phyloP scores from a whole-genome alignment of 2,113 vertebrate species.

The Pangasianodon hypophthalmus region DNA sequence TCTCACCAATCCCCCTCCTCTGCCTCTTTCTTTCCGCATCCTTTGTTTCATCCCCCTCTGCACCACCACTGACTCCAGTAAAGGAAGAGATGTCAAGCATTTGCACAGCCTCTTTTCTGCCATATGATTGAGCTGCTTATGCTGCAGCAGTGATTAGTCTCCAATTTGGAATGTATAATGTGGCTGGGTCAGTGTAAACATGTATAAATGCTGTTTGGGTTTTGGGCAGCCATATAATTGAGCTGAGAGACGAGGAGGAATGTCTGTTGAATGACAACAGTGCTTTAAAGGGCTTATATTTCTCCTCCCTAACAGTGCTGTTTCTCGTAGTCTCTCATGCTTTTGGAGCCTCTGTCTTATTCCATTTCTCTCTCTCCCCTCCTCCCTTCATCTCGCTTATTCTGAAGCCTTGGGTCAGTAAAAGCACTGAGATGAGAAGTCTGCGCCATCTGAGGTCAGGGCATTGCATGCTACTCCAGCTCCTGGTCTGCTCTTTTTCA shows the following conservation, averaged over 20 bases:
- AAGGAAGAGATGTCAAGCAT: not conserved
- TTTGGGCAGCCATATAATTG: constrained; percentile 40
- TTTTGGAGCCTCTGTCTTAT: not conserved
- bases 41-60: constrained; percentile 1
- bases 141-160: constrained; percentile 24
- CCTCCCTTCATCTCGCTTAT: not conserved
- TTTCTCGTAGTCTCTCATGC: not conserved
- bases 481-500: constrained; percentile 33
- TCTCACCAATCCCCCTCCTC: not conserved
- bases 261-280: constrained; percentile 19
- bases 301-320: not conserved
- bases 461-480: constrained; percentile 2
- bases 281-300: not conserved
- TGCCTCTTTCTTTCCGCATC: constrained; percentile 25
- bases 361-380: not conserved
- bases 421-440: not conserved
- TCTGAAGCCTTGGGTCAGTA: constrained; percentile 7
- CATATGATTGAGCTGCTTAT: constrained; percentile 35
- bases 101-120: not conserved
- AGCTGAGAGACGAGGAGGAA: not conserved
- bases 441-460: not conserved
- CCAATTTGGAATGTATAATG: constrained; percentile 15
- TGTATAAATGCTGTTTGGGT: constrained; percentile 45
- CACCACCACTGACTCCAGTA: not conserved
- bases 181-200: constrained; percentile 29